These are phyloP conservation scores for Colius striatus DNA, from an alignment of 2,113 vertebrate species.

Conservation along the genomic window DNA sequence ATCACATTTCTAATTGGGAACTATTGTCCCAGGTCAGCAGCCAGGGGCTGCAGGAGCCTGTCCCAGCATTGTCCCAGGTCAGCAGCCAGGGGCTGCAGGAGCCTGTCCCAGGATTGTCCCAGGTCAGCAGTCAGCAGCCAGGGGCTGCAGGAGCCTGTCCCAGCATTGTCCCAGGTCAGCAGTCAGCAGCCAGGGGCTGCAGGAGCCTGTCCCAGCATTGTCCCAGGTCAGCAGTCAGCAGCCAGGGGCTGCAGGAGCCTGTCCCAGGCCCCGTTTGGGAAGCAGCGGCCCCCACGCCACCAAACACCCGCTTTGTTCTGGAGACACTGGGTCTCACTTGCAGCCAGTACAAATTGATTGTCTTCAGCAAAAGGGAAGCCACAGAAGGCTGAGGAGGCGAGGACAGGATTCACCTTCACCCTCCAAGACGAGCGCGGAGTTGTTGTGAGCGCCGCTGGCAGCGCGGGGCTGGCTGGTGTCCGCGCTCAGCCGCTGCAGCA, in stretches of 20 bases:
- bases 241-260: constrained; percentile 22
- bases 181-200: constrained; percentile 40
- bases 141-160: constrained; percentile 30
- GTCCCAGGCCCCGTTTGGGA: background rate
- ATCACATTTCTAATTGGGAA: constrained; percentile 56
- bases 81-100: constrained; percentile 41
- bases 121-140: constrained; percentile 42
- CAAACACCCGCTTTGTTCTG: constrained; percentile 6
- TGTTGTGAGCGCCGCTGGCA: constrained; percentile 37
- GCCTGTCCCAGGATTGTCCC: too few relatives aligned
- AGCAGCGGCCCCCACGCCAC: constrained; percentile 7
- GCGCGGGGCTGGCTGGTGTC: background rate
- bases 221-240: constrained; percentile 43
- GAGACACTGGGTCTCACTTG: background rate
- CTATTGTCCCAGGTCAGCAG: background rate
- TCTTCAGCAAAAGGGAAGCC: constrained; percentile 72
- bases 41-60: constrained; percentile 22
- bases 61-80: background rate
- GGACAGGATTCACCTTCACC: constrained; percentile 61
- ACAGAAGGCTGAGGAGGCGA: background rate
- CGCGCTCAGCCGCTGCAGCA: too few relatives aligned
- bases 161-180: background rate
- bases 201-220: too few relatives aligned
- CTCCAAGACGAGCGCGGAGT: constrained; percentile 63
- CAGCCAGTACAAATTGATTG: constrained; percentile 44